A percentile compares a stretch with the other conserved stretches of the same genome.
These are phyloP conservation scores for Silurus meridionalis DNA, from an alignment of 2,113 vertebrate species.

Conservation along the genomic window DNA sequence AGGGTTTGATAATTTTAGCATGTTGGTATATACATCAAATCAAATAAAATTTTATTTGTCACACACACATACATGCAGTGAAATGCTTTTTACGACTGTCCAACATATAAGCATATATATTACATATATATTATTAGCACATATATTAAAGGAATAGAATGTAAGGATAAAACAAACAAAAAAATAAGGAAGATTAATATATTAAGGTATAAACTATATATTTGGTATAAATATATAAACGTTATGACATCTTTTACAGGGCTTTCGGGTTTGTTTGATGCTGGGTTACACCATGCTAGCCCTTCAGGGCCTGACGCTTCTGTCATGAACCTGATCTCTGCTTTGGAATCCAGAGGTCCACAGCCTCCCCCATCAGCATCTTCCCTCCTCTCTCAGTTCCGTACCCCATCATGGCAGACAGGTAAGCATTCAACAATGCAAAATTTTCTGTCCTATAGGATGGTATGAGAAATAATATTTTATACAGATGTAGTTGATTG, in stretches of 20 bases:
- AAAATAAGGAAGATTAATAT: too few species aligned
- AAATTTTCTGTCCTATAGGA: neutral
- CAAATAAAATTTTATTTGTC: too few species aligned
- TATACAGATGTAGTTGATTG: constrained; percentile 6
- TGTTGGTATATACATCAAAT: neutral
- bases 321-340: constrained; percentile 92
- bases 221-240: neutral
- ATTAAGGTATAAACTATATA: neutral
- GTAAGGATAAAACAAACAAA: too few species aligned
- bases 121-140: too few species aligned
- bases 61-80: too few species aligned
- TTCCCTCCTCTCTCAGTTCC: constrained; percentile 89
- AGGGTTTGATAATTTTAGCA: neutral
- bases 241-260: constrained; percentile 63
- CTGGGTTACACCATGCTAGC: constrained; percentile 83
- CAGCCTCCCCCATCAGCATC: constrained; percentile 86
- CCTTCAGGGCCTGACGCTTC: constrained; percentile 82
- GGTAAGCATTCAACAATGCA: constrained; percentile 66
- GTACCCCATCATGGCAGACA: constrained; percentile 88
- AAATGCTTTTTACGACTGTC: too few species aligned
- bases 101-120: too few species aligned
- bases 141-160: too few species aligned
- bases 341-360: constrained; percentile 85
- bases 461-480: neutral
- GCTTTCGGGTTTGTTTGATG: constrained; percentile 86